Percentiles rank a stretch among this genome's conserved stretches.
These are phyloP conservation scores for Scophthalmus maximus DNA, from an alignment of 2,113 vertebrate genomes.

Conservation along the genomic window DNA sequence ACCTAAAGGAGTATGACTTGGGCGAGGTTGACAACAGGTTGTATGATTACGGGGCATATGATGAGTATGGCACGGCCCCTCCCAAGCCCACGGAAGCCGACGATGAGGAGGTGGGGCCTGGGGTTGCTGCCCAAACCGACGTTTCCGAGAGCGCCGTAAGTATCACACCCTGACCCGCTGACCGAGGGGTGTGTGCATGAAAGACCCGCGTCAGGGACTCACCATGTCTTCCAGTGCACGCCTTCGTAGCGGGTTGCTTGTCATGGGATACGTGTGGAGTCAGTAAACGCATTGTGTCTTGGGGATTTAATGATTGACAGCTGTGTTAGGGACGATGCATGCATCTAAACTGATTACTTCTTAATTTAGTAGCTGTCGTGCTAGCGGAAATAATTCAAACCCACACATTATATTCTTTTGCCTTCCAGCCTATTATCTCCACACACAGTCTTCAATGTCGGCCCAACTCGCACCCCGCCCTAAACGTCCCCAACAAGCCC, in stretches of 20 bases:
- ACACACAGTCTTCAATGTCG: slow-evolving; percentile 21
- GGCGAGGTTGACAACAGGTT: slow-evolving; percentile 83
- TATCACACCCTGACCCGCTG: slow-evolving; percentile 65
- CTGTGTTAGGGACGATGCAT: slow-evolving; percentile 18
- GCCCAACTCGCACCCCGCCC: slow-evolving; percentile 5
- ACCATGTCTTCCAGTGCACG: slow-evolving; percentile 50
- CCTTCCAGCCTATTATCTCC: neutral
- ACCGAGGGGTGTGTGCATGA: slow-evolving; percentile 67
- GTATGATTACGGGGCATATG: slow-evolving; percentile 92
- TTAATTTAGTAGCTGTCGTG: neutral
- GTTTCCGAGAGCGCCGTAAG: slow-evolving; percentile 93
- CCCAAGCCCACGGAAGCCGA: slow-evolving; percentile 84
- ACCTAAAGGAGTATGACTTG: slow-evolving; percentile 85
- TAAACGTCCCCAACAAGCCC: slow-evolving; percentile 1
- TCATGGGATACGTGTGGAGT: slow-evolving; percentile 56
- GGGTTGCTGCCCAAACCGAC: slow-evolving; percentile 95
- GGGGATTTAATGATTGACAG: slow-evolving; percentile 18
- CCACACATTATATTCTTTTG: neutral
- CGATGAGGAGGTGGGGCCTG: slow-evolving; percentile 92
- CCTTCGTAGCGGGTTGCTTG: slow-evolving; percentile 48
- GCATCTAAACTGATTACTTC: slow-evolving; percentile 27
- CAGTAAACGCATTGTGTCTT: slow-evolving; percentile 14
- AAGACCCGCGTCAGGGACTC: slow-evolving; percentile 34
- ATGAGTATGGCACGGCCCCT: slow-evolving; percentile 91
- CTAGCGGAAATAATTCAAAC: neutral